phyloP scores from a whole-genome alignment of 2,888 invertebrate species.

The Psococerastis gibbosa region DNA sequence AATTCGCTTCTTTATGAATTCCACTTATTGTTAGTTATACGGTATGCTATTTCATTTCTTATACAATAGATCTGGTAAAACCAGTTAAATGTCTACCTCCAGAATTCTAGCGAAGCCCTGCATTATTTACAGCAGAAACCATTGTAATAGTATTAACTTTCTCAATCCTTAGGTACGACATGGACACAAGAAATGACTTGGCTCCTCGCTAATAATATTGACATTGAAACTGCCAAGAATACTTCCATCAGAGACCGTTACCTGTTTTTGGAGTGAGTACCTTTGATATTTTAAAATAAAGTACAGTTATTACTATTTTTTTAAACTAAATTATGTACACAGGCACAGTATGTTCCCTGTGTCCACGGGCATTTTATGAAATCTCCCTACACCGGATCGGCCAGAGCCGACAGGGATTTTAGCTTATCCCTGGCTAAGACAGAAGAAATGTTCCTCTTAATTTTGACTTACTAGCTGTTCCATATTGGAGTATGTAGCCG shows the following conservation, averaged over 20 bases:
- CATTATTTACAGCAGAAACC: no score
- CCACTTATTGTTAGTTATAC: neutral
- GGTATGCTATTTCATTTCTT: neutral
- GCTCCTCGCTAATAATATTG: constrained; percentile 18
- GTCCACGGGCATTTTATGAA: neutral
- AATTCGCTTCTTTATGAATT: no score
- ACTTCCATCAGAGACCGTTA: constrained; percentile 19
- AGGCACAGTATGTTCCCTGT: neutral
- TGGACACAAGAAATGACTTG: constrained; percentile 18
- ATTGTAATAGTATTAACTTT: neutral
- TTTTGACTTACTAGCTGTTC: no score
- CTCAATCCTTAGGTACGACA: constrained; percentile 15
- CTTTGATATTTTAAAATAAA: neutral
- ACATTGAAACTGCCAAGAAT: constrained; percentile 19
- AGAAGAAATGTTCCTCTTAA: neutral
- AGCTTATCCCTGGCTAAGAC: no score
- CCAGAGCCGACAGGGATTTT: no score
- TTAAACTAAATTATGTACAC: neutral
- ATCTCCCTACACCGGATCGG: no score
- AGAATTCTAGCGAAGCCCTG: no score
- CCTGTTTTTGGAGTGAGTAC: constrained; percentile 22
- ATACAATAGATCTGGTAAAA: neutral
- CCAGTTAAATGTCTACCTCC: no score
- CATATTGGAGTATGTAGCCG: no score
- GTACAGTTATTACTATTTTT: no score